phyloP scores from a whole-genome alignment of 2,797 vertebrate species.

The Helicolenus hilgendorfi region DNA sequence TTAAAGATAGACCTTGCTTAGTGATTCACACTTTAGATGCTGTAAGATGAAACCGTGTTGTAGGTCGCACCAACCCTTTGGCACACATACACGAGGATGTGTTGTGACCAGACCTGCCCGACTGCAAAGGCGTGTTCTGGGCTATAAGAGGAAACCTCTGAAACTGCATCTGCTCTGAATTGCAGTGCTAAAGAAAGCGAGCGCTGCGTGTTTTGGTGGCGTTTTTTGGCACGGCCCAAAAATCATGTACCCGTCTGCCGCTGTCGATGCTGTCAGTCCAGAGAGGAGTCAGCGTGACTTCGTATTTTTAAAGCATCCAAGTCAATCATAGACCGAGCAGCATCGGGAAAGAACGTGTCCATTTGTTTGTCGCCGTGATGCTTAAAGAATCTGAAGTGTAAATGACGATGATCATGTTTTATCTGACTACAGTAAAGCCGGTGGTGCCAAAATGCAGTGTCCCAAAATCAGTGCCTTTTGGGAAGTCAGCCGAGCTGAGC shows the following conservation, averaged over 20 bases:
- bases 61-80: constrained; percentile 79
- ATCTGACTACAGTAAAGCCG: constrained; percentile 93
- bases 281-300: constrained; percentile 23
- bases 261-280: constrained; percentile 23
- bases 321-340: constrained; percentile 8
- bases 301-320: constrained; percentile 14
- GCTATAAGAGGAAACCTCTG: constrained; percentile 90
- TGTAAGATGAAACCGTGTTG: constrained; percentile 85
- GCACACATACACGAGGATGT: constrained; percentile 82
- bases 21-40: constrained; percentile 68
- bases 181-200: constrained; percentile 89
- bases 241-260: constrained; percentile 50
- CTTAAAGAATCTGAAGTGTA: not conserved
- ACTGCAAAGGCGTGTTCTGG: constrained; percentile 87
- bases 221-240: constrained; percentile 77
- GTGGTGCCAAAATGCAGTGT: constrained; percentile 94
- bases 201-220: constrained; percentile 80
- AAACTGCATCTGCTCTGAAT: constrained; percentile 90
- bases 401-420: constrained; percentile 30
- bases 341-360: not conserved
- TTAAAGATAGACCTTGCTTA: constrained; percentile 35
- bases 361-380: constrained; percentile 3
- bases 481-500: constrained; percentile 94
- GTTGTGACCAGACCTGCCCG: constrained; percentile 85
- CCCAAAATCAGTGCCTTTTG: constrained; percentile 96